Evolutionary conservation across 1,140 invertebrate genomes (phyloP).

Genomic region (Eriosoma lanigerum): DNA sequence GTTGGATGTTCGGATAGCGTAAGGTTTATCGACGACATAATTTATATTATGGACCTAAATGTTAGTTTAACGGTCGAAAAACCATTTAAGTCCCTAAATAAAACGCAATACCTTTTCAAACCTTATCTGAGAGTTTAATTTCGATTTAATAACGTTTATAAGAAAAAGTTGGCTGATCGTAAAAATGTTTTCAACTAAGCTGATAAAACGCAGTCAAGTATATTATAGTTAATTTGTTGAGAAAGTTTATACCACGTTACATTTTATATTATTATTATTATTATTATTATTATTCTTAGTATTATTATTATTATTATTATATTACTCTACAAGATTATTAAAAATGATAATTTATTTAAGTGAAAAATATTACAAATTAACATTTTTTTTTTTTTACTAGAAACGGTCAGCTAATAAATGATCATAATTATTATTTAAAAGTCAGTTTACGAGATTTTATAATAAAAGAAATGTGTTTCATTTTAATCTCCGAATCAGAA

Average conservation of each 20-base stretch:
- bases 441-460: too few relatives aligned
- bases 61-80: constrained; percentile 9
- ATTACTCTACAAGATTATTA: too few relatives aligned
- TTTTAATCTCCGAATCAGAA: too few relatives aligned
- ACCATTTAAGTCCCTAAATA: constrained; percentile 14
- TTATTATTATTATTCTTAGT: too few relatives aligned
- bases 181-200: not conserved
- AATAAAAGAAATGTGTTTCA: too few relatives aligned
- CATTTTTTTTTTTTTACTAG: too few relatives aligned
- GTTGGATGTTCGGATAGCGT: constrained; percentile 4
- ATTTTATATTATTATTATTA: too few relatives aligned
- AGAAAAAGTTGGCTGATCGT: not conserved
- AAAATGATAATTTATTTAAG: too few relatives aligned
- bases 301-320: too few relatives aligned
- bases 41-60: constrained; percentile 8
- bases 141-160: constrained; percentile 7
- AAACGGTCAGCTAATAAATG: too few relatives aligned
- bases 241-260: not conserved
- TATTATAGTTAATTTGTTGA: not conserved
- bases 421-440: too few relatives aligned
- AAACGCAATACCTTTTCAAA: constrained; percentile 7
- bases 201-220: not conserved
- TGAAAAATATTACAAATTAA: too few relatives aligned
- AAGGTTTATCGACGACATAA: constrained; percentile 15
- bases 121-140: constrained; percentile 4